Evolutionary conservation across 2,797 vertebrate genomes (phyloP), one percentile per base, ranked within the genome.

Genomic region (Allobates femoralis): DNA sequence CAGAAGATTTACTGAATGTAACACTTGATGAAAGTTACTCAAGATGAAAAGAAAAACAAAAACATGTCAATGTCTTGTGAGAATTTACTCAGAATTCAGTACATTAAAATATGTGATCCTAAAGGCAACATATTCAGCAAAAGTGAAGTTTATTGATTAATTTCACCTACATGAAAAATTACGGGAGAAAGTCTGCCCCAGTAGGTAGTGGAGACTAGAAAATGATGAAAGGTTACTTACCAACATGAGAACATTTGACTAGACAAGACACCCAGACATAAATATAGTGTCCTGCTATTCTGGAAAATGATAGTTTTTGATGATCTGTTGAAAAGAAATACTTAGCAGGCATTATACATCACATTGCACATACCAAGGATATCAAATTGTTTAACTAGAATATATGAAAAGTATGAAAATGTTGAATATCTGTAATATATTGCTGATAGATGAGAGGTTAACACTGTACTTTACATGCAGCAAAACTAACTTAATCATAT

Each of bases 121-220:
- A 71, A 32, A 81, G 28, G 32, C 64, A 64, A 81, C n/a, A 32
- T 58, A 46, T 32, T 51, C 21, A 23, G 14, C 19, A 71, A 75
- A 53, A 30, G 7, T 71, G n/a, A 23, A 66, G 34, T 26, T 75
- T 64, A 87, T 83, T 83, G 64, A 87, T 83, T 79, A 60, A 79
- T 83, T 71, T 56, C 19, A 83, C 16, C 51, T 51, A 83, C 78
- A 87, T 83, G 18, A 79, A 78, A 78, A 41, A 51, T 66, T 30
- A 50, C 60, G 71, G 21, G 19, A 83, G 74, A 78, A 69, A 83
- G 86, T 87, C 86, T 87, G 81, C 86, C 86, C 37, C 85, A 86
- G 85, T 82, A 82, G 79, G 85, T 77, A 82, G 85, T 77, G 79
- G 85, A 86, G 85, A 82, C 85, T 86, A 79, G 71, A 86, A n/a